Conservation (phyloP, 2,797 vertebrate genomes). For the Acipenser oxyrinchus region DNA sequence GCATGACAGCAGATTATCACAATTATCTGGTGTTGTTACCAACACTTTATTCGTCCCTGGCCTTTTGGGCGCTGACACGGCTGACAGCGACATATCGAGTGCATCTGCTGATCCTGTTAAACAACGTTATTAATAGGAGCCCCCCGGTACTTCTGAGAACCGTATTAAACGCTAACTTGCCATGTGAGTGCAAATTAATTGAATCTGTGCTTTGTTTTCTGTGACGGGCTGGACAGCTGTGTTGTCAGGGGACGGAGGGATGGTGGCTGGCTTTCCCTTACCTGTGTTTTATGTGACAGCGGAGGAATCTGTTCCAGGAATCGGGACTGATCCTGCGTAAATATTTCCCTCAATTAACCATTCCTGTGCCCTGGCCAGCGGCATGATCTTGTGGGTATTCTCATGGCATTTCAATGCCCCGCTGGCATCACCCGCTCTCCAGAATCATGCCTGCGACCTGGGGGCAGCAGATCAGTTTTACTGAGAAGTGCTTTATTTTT, state of each 20-base stretch:
- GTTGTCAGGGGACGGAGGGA: background rate
- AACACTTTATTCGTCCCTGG: conserved; percentile 52
- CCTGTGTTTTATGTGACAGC: no score
- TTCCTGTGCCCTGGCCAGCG: no score
- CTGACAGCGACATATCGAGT: conserved; percentile 38
- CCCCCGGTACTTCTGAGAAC: conserved; percentile 28
- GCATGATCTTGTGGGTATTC: no score
- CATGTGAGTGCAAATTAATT: conserved; percentile 20
- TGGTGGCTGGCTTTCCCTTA: no score
- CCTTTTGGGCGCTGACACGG: conserved; percentile 44
- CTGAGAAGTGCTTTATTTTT: no score
- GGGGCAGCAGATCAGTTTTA: no score
- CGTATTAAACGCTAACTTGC: conserved; percentile 26
- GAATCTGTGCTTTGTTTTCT: conserved; percentile 15
- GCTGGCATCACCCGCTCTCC: no score
- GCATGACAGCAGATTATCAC: conserved; percentile 48
- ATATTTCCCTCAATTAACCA: no score
- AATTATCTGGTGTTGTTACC: conserved; percentile 52
- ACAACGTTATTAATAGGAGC: conserved; percentile 48
- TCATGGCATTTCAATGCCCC: no score
- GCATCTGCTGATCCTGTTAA: conserved; percentile 34
- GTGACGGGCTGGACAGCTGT: conserved; percentile 15
- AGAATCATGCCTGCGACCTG: no score
- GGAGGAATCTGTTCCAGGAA: no score
- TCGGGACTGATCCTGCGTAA: no score